Evolutionary conservation across 2,797 vertebrate genomes (phyloP).

Genomic region (Rhynchonycteris naso): DNA sequence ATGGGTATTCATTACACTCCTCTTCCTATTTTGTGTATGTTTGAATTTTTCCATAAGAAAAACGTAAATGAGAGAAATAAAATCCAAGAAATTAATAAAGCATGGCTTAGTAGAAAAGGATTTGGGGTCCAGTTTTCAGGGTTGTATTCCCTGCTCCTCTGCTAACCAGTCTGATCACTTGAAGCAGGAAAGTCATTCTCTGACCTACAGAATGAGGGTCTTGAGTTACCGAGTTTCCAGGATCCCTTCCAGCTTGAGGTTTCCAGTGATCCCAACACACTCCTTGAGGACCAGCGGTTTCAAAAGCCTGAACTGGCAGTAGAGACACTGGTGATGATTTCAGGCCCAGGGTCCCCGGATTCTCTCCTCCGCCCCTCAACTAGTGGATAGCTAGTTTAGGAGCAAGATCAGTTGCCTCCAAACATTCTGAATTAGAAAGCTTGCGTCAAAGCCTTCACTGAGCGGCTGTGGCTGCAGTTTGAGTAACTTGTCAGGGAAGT

Average conservation of each 20-base stretch:
- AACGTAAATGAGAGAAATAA: neutral
- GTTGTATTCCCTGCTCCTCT: neutral
- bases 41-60: neutral
- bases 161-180: neutral
- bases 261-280: neutral
- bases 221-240: neutral
- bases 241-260: neutral
- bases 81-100: neutral
- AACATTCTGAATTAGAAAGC: slow-evolving; percentile 35
- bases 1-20: neutral
- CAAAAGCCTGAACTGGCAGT: neutral
- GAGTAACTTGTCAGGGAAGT: slow-evolving; percentile 71
- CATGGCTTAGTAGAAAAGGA: neutral
- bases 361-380: neutral
- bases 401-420: neutral
- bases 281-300: neutral
- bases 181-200: neutral
- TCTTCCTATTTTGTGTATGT: neutral
- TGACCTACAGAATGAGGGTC: neutral
- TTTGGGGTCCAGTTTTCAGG: neutral
- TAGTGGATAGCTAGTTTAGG: too few relatives aligned
- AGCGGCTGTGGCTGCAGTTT: slow-evolving; percentile 53
- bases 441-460: slow-evolving; percentile 48
- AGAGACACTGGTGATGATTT: neutral
- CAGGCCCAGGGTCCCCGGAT: neutral